These are phyloP conservation scores for Danaus chrysippus DNA, from an alignment of 2,888 invertebrate species.

Conservation along the genomic window DNA sequence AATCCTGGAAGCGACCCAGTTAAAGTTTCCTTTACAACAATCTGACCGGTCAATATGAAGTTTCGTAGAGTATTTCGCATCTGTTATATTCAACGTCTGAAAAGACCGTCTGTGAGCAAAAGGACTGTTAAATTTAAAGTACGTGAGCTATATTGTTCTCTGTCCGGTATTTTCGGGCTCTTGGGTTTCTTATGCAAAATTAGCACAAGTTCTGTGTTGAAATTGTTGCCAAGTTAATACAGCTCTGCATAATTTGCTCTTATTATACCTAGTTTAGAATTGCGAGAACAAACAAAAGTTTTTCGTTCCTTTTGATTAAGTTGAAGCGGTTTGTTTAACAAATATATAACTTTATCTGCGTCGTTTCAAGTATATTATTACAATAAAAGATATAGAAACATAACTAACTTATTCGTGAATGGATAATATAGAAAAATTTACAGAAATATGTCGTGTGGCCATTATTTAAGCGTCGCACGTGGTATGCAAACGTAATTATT, in stretches of 20 bases:
- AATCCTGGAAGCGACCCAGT: constrained; percentile 16
- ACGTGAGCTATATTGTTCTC: constrained; percentile 24
- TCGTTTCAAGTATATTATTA: too few species aligned
- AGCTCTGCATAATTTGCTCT: constrained; percentile 6
- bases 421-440: too few species aligned
- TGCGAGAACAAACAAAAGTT: not conserved
- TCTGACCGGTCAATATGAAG: constrained; percentile 28
- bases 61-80: constrained; percentile 30
- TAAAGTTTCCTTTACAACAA: constrained; percentile 24
- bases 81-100: constrained; percentile 31
- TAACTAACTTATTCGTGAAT: too few species aligned
- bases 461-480: constrained; percentile 4
- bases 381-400: too few species aligned
- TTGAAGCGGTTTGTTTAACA: not conserved
- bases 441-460: too few species aligned
- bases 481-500: constrained; percentile 28
- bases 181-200: constrained; percentile 21
- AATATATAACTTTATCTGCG: too few species aligned
- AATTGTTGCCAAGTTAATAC: constrained; percentile 20
- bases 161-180: constrained; percentile 25
- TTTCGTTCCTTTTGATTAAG: not conserved
- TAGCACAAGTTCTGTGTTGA: constrained; percentile 27
- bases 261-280: not conserved
- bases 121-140: constrained; percentile 30
- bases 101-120: constrained; percentile 29